Conservation (phyloP, 1,140 invertebrate genomes). For the Lucilia sericata region DNA sequence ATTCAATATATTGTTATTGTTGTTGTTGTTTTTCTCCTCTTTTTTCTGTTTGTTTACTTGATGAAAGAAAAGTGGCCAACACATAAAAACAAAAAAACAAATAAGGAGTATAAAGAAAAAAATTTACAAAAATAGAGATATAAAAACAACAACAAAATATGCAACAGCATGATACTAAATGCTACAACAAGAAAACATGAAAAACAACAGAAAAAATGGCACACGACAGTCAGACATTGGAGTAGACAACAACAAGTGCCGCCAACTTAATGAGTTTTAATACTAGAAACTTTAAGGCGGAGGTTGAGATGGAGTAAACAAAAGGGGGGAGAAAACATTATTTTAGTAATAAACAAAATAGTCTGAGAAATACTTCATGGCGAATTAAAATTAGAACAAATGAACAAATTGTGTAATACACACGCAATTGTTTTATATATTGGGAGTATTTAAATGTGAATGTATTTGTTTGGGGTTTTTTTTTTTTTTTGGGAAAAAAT, state of each 20-base stretch:
- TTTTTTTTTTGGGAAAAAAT: too few species aligned
- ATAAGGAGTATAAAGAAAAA: not conserved
- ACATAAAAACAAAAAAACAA: not conserved
- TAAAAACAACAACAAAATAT: not conserved
- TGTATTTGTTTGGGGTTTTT: too few species aligned
- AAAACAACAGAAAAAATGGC: not conserved
- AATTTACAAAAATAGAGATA: not conserved
- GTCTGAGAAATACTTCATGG: too few species aligned
- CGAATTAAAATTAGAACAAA: not conserved
- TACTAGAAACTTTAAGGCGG: not conserved
- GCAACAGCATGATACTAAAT: constrained; percentile 1
- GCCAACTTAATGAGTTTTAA: constrained; percentile 13
- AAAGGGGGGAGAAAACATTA: not conserved
- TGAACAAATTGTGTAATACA: too few species aligned
- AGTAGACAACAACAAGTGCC: constrained; percentile 26
- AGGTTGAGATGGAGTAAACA: not conserved
- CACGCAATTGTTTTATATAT: not conserved
- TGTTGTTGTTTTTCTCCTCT: not conserved
- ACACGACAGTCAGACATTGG: constrained; percentile 14
- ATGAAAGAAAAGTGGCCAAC: constrained; percentile 4
- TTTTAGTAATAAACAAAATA: too few species aligned
- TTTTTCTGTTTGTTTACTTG: not conserved
- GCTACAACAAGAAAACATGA: not conserved
- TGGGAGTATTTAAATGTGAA: too few species aligned
- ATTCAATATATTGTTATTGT: not conserved